Base-by-base conservation (phyloP, 2,888 invertebrate species). In the Mythimna ferrago region DNA sequence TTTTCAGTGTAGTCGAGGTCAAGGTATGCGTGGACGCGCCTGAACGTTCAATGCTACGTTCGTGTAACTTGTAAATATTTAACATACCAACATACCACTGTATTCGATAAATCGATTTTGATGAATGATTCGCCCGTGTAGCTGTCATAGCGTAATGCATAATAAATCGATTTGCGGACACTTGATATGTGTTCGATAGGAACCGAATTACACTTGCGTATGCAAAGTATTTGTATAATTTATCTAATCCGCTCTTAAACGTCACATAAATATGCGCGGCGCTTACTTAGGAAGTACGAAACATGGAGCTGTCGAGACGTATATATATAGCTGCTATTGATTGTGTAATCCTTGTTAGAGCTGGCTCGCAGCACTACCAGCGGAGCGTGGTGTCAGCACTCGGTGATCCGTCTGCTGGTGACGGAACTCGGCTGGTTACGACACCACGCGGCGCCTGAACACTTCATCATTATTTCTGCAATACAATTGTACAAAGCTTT, bases 1-100 rank as follows among this genome's bases (percentile, higher is more conserved):
- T 91, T 92, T 93, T 91, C 86, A 83, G 83, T 73, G 83, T 84
- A 84, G 85, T 88, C 92, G 92, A 94, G 93, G 95, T 94, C 94
- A 94, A 94, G 93, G 94, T 91, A 82, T 88, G 73, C 79, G 74
- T 74, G 74, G 76, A 81, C 82, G 83, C 70, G 78, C 70, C 82
- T 80, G 73, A 81, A 76, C 81, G 76, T 79, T 76, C 73, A 72
- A 77, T 75, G 75, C 57, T 75, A 73, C 67, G 72, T 66, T 66
- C 53, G 38, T 66, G 62, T 78, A 60, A 63, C 54, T 69, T 61
- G 78, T 74, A 60, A 70, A 78, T 75, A 85, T 80, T 82, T 63
- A 68, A 66, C 51, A 62, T 66, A 58, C 26, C 57, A 68, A 68
- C 51, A 62, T 63, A 58, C 26, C 58, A 56, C 51, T 70, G 62